Percentiles rank a stretch among this genome's conserved stretches.
These are phyloP conservation scores for Poeciliopsis prolifica DNA, from an alignment of 2,113 vertebrate genomes.

Conservation along the genomic window DNA sequence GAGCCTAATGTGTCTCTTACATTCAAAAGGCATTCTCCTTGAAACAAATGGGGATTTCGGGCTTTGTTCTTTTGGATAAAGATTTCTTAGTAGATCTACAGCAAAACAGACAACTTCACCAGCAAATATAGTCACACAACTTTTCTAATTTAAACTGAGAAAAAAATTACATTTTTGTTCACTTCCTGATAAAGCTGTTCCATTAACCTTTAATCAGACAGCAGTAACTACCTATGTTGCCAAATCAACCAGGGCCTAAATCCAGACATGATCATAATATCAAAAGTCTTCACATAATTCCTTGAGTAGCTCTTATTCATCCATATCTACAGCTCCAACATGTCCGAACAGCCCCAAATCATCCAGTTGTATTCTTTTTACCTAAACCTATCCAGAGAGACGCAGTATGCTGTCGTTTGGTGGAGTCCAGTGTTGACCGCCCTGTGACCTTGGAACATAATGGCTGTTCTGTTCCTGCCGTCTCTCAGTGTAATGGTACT, in stretches of 20 bases:
- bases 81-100: not conserved
- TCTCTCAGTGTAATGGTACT: constrained; percentile 75
- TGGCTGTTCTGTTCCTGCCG: constrained; percentile 73
- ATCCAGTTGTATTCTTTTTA: not conserved
- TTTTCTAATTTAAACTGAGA: not conserved
- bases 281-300: not conserved
- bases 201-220: not conserved
- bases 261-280: not conserved
- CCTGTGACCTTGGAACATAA: constrained; percentile 71
- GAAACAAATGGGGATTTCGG: not conserved
- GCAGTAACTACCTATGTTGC: not conserved
- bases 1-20: no score
- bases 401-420: constrained; percentile 13
- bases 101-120: not conserved
- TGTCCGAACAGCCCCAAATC: not conserved
- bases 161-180: not conserved
- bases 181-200: not conserved
- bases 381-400: constrained; percentile 1
- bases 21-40: not conserved
- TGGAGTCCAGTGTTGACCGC: constrained; percentile 60
- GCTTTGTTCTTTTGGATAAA: not conserved
- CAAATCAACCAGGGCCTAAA: not conserved
- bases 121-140: not conserved
- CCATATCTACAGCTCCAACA: not conserved
- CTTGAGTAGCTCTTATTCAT: not conserved